Evolutionary conservation across 2,113 vertebrate genomes (phyloP), one percentile per base, ranked within the genome.

Genomic region (Labeo catla): DNA sequence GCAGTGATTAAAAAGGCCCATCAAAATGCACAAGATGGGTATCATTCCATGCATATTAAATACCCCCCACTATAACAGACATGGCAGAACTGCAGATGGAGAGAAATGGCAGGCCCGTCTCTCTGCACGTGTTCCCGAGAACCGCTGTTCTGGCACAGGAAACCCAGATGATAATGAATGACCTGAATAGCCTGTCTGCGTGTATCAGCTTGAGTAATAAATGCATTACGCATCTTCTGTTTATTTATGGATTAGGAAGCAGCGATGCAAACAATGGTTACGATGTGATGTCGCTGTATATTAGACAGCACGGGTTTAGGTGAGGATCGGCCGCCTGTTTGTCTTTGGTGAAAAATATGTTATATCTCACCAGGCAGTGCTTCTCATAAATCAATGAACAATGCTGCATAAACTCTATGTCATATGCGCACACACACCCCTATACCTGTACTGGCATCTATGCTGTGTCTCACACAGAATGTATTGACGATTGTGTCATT

Each of bases 151-250:
- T 82, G 81, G 47, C 79, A 34, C 81, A 81, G 81, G 54, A 66
- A 76, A 81, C 63, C 73, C 59, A 36, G 78, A 63, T 76, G 66
- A 79, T 86, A 86, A 89, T 84, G 78, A 84, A 88, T 81, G 70
- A 82, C 80, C 84, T 43, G 81, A 86, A 89, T 87, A 87, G 86
- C 88, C 79, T 87, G 88, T 89, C 86, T 85, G 43, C 70, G 74
- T 43, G 45, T 52, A 89, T 89, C 80, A 86, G 63, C 50, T 52
- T 57, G 74, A 79, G 84, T 76, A 84, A 88, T 63, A 88, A 86
- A 86, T 86, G 81, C 47, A 83, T 77, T 72, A 81, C 77, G 68
- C 81, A 78, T 68, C 65, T 54, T 72, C 59, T 76, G 86, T 84
- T 85, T 86, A 88, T 88, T 89, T 89, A 88, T 85, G 54, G 72